Base-by-base conservation (phyloP, 2,888 invertebrate genomes). In the Phyto melanocephala region DNA sequence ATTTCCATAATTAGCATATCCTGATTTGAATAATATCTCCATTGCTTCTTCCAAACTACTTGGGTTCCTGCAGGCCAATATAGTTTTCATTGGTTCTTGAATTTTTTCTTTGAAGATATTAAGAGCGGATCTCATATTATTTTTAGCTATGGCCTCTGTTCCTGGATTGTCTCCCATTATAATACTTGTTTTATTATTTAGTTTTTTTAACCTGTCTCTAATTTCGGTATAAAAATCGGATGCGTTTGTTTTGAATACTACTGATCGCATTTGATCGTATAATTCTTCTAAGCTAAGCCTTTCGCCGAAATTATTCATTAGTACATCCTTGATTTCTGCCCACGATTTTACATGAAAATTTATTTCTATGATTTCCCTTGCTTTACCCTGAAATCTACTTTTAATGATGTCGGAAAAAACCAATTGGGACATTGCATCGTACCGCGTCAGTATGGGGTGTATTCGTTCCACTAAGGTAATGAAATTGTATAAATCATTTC, bases 31-130 rank as follows among this genome's bases (percentile, higher is more conserved):
- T 86, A 74, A 45, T 13, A 80, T 85, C n/a, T n/a, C n/a, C n/a
- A n/a, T n/a, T n/a, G n/a, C n/a, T n/a, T n/a, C n/a, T n/a, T n/a
- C n/a, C n/a, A n/a, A n/a, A n/a, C n/a, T n/a, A n/a, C n/a, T n/a
- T n/a, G n/a, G n/a, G n/a, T n/a, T n/a, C n/a, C n/a, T n/a, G n/a
- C n/a, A n/a, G n/a, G n/a, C n/a, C n/a, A n/a, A n/a, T n/a, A n/a
- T n/a, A n/a, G n/a, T n/a, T 17, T 83, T 58, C 58, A 71, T 68
- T 3, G 85, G 84, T 40, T 85, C 82, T 17, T 84, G 84, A 4
- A 85, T 79, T 81, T 85, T 84, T 17, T 62, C 63, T 79, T 79
- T 81, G 35, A 85, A 84, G 20, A 83, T 78, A 50, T 83, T 79
- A 2, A 85, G 60, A 2, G 86, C 85, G 10, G 84, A 63, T 33